phyloP scores from a whole-genome alignment of 2,888 invertebrate genomes.

The Drosophila phalerata region DNA sequence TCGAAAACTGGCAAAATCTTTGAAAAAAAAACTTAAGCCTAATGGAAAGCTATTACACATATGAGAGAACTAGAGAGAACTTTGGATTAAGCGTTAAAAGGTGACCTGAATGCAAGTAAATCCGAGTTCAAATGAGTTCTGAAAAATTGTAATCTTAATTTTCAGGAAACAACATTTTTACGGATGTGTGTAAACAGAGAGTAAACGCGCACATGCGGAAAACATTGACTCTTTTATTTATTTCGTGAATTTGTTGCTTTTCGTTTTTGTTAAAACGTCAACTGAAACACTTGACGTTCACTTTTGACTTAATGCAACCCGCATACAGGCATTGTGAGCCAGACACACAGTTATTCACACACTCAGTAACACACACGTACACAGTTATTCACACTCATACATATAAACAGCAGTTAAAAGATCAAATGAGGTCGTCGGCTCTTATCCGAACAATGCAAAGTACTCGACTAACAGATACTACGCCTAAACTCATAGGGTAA shows the following conservation, averaged over 20 bases:
- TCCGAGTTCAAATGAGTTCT: slow-evolving; percentile 7
- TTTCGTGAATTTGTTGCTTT: slow-evolving; percentile 38
- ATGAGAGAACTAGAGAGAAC: too few species aligned
- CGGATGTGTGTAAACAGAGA: slow-evolving; percentile 5
- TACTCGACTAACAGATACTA: slow-evolving; percentile 4
- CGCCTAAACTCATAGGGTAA: background rate
- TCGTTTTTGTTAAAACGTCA: slow-evolving; percentile 54
- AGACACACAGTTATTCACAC: slow-evolving; percentile 3
- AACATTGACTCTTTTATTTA: slow-evolving; percentile 36
- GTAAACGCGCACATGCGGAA: slow-evolving; percentile 28
- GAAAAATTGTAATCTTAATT: slow-evolving; percentile 17
- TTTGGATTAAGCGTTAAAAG: too few species aligned
- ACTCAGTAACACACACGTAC: background rate
- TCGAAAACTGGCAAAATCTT: too few species aligned
- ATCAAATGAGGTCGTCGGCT: slow-evolving; percentile 51
- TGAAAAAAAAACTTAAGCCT: too few species aligned
- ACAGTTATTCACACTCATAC: background rate
- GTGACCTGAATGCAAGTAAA: background rate
- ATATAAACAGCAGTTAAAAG: slow-evolving; percentile 12
- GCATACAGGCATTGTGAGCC: slow-evolving; percentile 48
- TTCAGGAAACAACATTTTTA: slow-evolving; percentile 8
- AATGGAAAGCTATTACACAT: too few species aligned
- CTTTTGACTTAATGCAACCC: slow-evolving; percentile 60
- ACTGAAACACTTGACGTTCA: slow-evolving; percentile 61
- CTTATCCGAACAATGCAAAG: slow-evolving; percentile 26